A percentile compares a stretch with the other conserved stretches of the same genome.
These are phyloP conservation scores for Drosophila trapezifrons DNA, from an alignment of 1,140 invertebrate genomes.

Conservation along the genomic window DNA sequence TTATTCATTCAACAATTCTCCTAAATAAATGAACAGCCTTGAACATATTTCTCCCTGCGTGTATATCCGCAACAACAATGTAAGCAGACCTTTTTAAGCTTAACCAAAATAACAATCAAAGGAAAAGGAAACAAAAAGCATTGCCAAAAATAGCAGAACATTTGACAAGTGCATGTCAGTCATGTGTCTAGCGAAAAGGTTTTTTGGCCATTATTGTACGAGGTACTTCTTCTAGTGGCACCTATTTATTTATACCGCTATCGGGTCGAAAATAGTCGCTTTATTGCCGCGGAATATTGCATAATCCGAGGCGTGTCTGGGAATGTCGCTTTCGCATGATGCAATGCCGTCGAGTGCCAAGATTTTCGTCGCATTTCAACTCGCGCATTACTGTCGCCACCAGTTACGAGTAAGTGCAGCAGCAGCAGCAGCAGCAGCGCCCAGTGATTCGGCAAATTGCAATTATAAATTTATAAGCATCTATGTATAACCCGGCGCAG, in stretches of 20 bases:
- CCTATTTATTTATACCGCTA: slow-evolving; percentile 36
- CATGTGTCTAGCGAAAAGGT: slow-evolving; percentile 28
- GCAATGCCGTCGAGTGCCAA: slow-evolving; percentile 70
- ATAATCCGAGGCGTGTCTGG: slow-evolving; percentile 77
- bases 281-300: slow-evolving; percentile 56
- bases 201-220: slow-evolving; percentile 41
- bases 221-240: slow-evolving; percentile 10
- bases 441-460: slow-evolving; percentile 58
- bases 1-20: background rate
- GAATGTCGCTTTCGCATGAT: slow-evolving; percentile 75
- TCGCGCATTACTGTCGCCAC: slow-evolving; percentile 55
- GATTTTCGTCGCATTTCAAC: slow-evolving; percentile 56
- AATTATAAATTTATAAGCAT: slow-evolving; percentile 55
- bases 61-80: slow-evolving; percentile 37
- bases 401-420: slow-evolving; percentile 51
- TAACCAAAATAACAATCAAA: slow-evolving; percentile 52
- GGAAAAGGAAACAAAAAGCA: slow-evolving; percentile 25
- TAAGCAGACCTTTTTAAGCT: slow-evolving; percentile 65
- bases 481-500: slow-evolving; percentile 27
- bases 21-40: background rate
- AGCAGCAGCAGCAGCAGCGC: slow-evolving; percentile 16
- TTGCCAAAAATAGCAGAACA: slow-evolving; percentile 68
- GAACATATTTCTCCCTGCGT: background rate
- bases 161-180: slow-evolving; percentile 80
- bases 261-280: slow-evolving; percentile 64